Conservation (phyloP, 2,113 vertebrate genomes). For the Piaya cayana region DNA sequence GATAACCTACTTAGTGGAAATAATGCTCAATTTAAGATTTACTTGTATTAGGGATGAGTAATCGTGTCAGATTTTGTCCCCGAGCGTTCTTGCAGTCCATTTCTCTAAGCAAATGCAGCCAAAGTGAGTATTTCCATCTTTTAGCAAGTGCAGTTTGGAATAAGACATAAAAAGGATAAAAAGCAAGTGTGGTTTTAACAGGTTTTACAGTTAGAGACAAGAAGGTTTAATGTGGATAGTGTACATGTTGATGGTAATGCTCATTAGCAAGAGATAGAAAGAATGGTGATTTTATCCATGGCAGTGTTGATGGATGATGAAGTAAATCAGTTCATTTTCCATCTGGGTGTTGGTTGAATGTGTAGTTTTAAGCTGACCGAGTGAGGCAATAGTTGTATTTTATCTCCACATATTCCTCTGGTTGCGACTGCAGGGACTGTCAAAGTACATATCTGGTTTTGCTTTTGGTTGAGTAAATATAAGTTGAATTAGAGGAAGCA, state of each 20-base stretch:
- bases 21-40: not conserved
- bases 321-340: not conserved
- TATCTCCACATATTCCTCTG: not conserved
- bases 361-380: not conserved
- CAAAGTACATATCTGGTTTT: not conserved
- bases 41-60: not conserved
- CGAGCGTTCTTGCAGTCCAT: not conserved
- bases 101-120: not conserved
- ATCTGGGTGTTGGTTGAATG: slow-evolving; percentile 22
- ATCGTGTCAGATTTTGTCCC: not conserved
- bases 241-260: not conserved
- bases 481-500: slow-evolving; percentile 22
- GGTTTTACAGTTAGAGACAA: not conserved
- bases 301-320: not conserved
- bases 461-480: slow-evolving; percentile 1
- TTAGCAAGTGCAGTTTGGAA: not conserved
- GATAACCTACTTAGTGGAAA: no score
- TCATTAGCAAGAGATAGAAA: not conserved
- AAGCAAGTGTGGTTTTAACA: not conserved
- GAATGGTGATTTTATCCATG: not conserved
- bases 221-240: not conserved
- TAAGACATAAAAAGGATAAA: not conserved
- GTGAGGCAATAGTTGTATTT: not conserved
- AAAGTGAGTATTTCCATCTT: slow-evolving; percentile 33
- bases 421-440: not conserved